Conservation (phyloP, 2,888 invertebrate species). For the Lycocerus yunnanus region DNA sequence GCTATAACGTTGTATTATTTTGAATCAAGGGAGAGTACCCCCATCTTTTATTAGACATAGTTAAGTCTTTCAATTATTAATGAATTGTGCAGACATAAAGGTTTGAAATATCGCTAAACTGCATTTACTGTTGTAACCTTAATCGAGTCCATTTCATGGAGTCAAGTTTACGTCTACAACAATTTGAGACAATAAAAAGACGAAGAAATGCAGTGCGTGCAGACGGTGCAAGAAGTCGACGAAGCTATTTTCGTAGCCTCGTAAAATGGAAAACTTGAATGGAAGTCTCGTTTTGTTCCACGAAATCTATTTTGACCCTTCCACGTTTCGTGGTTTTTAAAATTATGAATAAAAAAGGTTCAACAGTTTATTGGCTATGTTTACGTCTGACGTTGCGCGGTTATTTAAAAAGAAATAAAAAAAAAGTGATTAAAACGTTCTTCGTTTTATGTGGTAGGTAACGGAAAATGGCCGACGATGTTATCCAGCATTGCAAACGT, state of each 20-base stretch:
- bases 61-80: not conserved
- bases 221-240: not conserved
- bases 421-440: not conserved
- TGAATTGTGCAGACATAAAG: not conserved
- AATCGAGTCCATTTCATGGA: not conserved
- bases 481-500: not conserved
- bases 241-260: conserved; percentile 6
- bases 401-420: not conserved
- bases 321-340: not conserved
- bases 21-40: too few species aligned
- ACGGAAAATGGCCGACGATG: not conserved
- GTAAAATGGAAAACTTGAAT: conserved; percentile 20
- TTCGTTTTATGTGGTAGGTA: not conserved
- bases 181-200: conserved; percentile 22
- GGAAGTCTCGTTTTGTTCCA: conserved; percentile 1
- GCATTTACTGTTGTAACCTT: not conserved
- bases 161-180: conserved; percentile 26
- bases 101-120: not conserved
- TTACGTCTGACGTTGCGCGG: not conserved
- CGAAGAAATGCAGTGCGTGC: conserved; percentile 5
- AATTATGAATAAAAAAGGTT: too few species aligned
- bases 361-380: not conserved
- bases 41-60: too few species aligned
- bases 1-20: too few species aligned
- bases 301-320: not conserved